These are phyloP conservation scores for Pluvialis apricaria DNA, from an alignment of 2,113 vertebrate genomes.

Conservation along the genomic window DNA sequence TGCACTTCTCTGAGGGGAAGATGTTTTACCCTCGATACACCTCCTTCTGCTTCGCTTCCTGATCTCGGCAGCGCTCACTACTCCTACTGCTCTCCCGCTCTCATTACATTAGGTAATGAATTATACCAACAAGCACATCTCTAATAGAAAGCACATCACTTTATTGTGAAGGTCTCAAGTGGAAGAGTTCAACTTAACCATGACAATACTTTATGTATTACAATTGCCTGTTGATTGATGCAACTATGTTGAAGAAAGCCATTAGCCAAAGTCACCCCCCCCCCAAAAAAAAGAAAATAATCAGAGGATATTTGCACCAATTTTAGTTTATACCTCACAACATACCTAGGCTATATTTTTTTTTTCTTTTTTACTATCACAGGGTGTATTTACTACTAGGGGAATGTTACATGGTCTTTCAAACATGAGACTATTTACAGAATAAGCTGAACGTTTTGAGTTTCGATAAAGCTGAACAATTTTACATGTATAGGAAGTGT, in stretches of 20 bases:
- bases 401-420: conserved; percentile 67
- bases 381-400: conserved; percentile 62
- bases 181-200: conserved; percentile 80
- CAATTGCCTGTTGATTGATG: conserved; percentile 75
- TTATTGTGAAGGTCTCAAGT: conserved; percentile 81
- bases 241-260: conserved; percentile 67
- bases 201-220: conserved; percentile 77
- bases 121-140: conserved; percentile 78
- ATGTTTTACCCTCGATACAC: background rate
- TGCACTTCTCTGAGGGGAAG: conserved; percentile 52
- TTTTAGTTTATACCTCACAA: conserved; percentile 68
- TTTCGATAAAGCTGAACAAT: conserved; percentile 64
- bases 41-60: background rate
- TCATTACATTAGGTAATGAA: conserved; percentile 61
- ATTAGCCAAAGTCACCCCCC: conserved; percentile 42
- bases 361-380: conserved; percentile 25
- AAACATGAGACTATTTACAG: conserved; percentile 65
- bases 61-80: background rate
- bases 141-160: conserved; percentile 83
- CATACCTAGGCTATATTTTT: conserved; percentile 52
- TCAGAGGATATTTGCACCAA: conserved; percentile 65
- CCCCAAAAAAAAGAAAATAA: background rate
- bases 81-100: background rate
- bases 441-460: conserved; percentile 52
- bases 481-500: conserved; percentile 64